Evolutionary conservation across 2,888 invertebrate species (phyloP).

Genomic region (Catocala sponsa): DNA sequence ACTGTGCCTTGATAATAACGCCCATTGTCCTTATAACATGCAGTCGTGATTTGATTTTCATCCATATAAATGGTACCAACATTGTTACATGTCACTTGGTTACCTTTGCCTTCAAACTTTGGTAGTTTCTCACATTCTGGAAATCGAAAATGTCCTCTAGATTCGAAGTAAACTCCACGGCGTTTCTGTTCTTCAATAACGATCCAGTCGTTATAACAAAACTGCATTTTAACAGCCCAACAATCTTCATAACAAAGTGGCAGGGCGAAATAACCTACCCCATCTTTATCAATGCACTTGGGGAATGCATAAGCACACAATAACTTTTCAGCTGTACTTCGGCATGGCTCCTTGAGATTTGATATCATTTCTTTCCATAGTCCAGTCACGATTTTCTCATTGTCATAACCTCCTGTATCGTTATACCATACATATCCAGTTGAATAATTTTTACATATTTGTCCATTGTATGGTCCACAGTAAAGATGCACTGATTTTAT

Average conservation of each 20-base stretch:
- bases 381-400: conserved; percentile 94
- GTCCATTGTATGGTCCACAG: conserved; percentile 96
- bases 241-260: conserved; percentile 98
- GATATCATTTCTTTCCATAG: conserved; percentile 96
- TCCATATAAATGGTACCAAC: conserved; percentile 95
- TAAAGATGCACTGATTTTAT: conserved; percentile 89
- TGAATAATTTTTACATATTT: conserved; percentile 92
- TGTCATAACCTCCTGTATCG: conserved; percentile 92
- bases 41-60: conserved; percentile 93
- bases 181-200: conserved; percentile 95
- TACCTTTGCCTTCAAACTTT: conserved; percentile 89
- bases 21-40: conserved; percentile 95
- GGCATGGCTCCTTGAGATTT: conserved; percentile 94
- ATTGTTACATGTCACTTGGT: conserved; percentile 92
- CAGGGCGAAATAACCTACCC: conserved; percentile 90
- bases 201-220: conserved; percentile 98
- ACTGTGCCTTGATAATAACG: conserved; percentile 96
- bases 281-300: conserved; percentile 91
- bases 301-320: conserved; percentile 98
- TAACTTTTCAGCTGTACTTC: conserved; percentile 95
- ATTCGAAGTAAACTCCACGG: conserved; percentile 92
- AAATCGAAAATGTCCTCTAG: conserved; percentile 95
- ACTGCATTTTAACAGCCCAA: conserved; percentile 95
- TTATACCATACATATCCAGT: conserved; percentile 93
- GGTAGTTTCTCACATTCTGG: conserved; percentile 96